Evolutionary conservation across 2,888 invertebrate genomes (phyloP), one percentile per base, ranked within the genome.

Genomic region (Hirtodrosophila cameraria): DNA sequence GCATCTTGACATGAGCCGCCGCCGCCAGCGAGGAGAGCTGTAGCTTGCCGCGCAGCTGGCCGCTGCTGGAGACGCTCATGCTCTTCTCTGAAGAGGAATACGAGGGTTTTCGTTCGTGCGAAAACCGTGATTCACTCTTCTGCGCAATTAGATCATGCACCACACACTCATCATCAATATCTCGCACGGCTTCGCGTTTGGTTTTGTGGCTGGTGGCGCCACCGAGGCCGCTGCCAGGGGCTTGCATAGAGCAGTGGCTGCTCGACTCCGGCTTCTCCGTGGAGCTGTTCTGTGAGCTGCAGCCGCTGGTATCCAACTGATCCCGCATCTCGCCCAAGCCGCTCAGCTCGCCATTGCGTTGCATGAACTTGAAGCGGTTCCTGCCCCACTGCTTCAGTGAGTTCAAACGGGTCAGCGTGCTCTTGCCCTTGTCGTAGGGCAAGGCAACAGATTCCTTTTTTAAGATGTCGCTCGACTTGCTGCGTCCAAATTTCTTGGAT

Each of bases 321-420:
- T 23, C 23, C 8, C 77, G 73, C 57, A 59, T 53, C 45, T 71
- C 72, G 15, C 20, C 89, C 81, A 33, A 89, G 90, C 91, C 72
- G 15, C 53, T 57, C 18, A 89, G 84, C 18, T 89, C 88, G 53
- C 93, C 79, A 12, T 46, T 93, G 90, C 94, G 93, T 78, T 94
- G 94, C 86, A 96, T 95, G 87, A 95, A 92, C 89, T 93, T 93
- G 88, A 96, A 92, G 75, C 96, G 93, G 82, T 94, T 96, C 88
- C 94, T 94, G 55, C 96, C 96, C 96, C 96, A 97, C 88, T 96
- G 95, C 90, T 96, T 96, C 54, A 97, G 91, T 18, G 95, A 94
- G 89, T 96, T 95, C 90, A 97, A 95, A 20, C 91, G 88, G 7
- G 90, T 90, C 70, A 90, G 92, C 91, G 91, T 94, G 92, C 78